Base-by-base conservation (phyloP, 2,797 vertebrate species). In the Hybognathus amarus region DNA sequence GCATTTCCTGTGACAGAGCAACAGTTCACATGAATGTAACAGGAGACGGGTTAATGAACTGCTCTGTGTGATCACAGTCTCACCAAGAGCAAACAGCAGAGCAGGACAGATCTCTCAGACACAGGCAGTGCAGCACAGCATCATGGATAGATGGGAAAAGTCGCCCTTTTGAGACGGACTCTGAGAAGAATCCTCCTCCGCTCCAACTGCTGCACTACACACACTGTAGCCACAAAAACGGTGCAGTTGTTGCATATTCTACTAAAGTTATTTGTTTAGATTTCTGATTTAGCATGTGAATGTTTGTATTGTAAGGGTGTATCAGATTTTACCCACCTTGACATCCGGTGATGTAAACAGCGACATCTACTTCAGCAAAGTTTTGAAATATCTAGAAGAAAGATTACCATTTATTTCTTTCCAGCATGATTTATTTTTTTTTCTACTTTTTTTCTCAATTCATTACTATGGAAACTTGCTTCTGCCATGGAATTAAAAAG, bases 141-240 rank as follows among this genome's bases (percentile, higher is more conserved):
- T 97, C 96, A 0, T 97, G 96, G 24, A 98, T 90, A 0, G 95
- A 95, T 67, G 94, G 92, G 75, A 98, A 98, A 87, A 98, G 91
- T 17, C 80, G 90, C 84, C 88, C 92, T 92, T 97, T 97, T 27
- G 96, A 93, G 92, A 97, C 90, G 13, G 91, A 88, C 0, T 92
- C 90, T 2, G 94, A 95, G 85, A 99, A 99, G 92, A 99, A 96
- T 73, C 90, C 90, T 18, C 96, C 95, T 0, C 40, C 40, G 88
- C 85, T 97, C 96, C 86, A 99, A 87, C 92, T 98, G 96, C 70
- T 93, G 61, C 24, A 98, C 90, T n/a, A 99, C 94, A 0, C 93
- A 93, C 4, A 59, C 98, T 99, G 59, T 38, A 71, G 52, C 6
- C 38, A 7, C 17, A 13, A 24, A 15, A 69, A 40, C 5, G 20